Percentiles rank a stretch among this genome's conserved stretches.
These are phyloP conservation scores for Listrodromus nycthemerus DNA, from an alignment of 2,888 invertebrate species.

Conservation along the genomic window DNA sequence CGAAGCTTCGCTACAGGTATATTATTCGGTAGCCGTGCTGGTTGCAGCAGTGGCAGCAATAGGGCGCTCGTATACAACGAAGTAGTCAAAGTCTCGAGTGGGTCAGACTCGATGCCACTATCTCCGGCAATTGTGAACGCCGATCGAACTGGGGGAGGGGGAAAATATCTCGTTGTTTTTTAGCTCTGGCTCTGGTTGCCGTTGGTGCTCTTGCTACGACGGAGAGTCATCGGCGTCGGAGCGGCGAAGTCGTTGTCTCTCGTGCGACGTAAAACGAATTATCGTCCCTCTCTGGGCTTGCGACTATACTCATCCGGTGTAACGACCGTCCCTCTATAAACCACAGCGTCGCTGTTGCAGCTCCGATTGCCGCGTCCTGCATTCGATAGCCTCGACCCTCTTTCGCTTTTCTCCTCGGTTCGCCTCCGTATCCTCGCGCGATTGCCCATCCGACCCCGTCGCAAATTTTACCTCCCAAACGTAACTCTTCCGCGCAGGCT, in stretches of 20 bases:
- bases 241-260: constrained; percentile 48
- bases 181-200: background rate
- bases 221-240: constrained; percentile 45
- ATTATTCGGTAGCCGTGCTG: background rate
- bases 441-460: constrained; percentile 1
- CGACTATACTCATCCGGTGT: constrained; percentile 47
- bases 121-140: constrained; percentile 29
- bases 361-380: constrained; percentile 15
- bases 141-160: constrained; percentile 38
- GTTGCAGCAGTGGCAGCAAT: background rate
- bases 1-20: constrained; percentile 20
- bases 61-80: constrained; percentile 21
- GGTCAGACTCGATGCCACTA: constrained; percentile 53
- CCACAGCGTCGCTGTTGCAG: constrained; percentile 29
- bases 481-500: background rate
- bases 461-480: constrained; percentile 2
- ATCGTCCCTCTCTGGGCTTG: constrained; percentile 23
- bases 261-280: constrained; percentile 53
- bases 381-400: constrained; percentile 32
- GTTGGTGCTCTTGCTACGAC: background rate
- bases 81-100: constrained; percentile 60
- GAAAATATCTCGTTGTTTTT: constrained; percentile 55
- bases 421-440: background rate
- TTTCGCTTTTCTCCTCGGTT: constrained; percentile 7
- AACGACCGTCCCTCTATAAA: constrained; percentile 59